Evolutionary conservation across 2,797 vertebrate genomes (phyloP).

Genomic region (Pipistrellus kuhlii): DNA sequence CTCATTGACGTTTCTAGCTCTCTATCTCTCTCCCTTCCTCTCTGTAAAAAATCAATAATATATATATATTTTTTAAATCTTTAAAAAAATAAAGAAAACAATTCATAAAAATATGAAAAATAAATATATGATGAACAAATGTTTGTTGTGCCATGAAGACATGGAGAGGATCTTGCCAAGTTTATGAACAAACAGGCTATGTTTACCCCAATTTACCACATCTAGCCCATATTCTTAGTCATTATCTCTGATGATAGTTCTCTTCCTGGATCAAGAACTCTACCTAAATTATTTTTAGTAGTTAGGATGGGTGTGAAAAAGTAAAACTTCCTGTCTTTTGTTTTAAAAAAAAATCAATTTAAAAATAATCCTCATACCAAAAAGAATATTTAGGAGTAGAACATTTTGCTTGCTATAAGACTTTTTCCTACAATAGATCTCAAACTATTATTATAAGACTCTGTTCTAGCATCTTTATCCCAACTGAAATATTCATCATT

Average conservation of each 20-base stretch:
- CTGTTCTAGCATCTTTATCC: not conserved
- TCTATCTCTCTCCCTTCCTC: too few relatives aligned
- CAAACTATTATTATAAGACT: not conserved
- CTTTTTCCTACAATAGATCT: not conserved
- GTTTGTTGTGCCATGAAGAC: not conserved
- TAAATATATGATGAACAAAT: not conserved
- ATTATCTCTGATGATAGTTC: not conserved
- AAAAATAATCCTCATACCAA: not conserved
- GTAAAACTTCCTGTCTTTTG: not conserved
- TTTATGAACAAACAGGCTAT: not conserved
- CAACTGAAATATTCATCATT: not conserved
- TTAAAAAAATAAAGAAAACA: not conserved
- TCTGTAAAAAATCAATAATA: too few relatives aligned
- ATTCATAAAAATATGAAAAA: not conserved
- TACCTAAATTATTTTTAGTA: not conserved
- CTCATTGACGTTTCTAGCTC: too few relatives aligned
- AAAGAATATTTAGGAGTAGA: not conserved
- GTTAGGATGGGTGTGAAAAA: not conserved
- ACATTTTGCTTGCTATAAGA: not conserved
- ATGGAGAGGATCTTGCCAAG: not conserved
- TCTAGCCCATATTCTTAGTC: not conserved
- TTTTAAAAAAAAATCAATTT: not conserved
- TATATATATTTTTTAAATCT: too few relatives aligned
- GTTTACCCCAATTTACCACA: not conserved
- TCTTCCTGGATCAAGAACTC: not conserved